A percentile compares a stretch with the other conserved stretches of the same genome.
Evolutionary conservation across 2,797 vertebrate genomes (phyloP).

Genomic region (Caiman crocodilus): DNA sequence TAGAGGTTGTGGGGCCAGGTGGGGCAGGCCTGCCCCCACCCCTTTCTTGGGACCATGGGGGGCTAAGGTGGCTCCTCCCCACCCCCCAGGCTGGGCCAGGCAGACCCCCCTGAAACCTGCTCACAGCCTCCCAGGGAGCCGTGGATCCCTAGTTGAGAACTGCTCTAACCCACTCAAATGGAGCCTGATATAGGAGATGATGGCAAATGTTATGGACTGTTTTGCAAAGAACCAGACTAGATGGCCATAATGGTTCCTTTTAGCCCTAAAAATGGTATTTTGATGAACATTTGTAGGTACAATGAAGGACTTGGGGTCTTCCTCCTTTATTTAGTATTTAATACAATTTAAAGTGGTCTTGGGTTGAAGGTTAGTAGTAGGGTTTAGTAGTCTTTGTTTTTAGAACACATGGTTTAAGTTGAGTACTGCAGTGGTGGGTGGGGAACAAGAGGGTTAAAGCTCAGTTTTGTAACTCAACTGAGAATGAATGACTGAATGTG

Average conservation of each 20-base stretch:
- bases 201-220: slow-evolving; percentile 49
- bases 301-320: slow-evolving; percentile 50
- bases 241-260: slow-evolving; percentile 15
- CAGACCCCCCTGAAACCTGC: no score
- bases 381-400: not conserved
- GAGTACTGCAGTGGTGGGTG: not conserved
- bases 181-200: slow-evolving; percentile 12
- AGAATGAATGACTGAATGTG: not conserved
- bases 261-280: slow-evolving; percentile 36
- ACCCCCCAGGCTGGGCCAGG: no score
- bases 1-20: no score
- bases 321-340: slow-evolving; percentile 68
- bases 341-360: slow-evolving; percentile 54
- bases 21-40: no score
- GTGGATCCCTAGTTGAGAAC: not conserved
- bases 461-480: fast-evolving
- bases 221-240: slow-evolving; percentile 28
- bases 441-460: not conserved
- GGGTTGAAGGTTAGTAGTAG: slow-evolving; percentile 51
- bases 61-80: no score
- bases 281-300: slow-evolving; percentile 59
- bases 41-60: no score
- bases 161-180: not conserved
- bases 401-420: not conserved
- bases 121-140: no score